Conservation (phyloP, 2,113 vertebrate genomes). For the Sula dactylatra region DNA sequence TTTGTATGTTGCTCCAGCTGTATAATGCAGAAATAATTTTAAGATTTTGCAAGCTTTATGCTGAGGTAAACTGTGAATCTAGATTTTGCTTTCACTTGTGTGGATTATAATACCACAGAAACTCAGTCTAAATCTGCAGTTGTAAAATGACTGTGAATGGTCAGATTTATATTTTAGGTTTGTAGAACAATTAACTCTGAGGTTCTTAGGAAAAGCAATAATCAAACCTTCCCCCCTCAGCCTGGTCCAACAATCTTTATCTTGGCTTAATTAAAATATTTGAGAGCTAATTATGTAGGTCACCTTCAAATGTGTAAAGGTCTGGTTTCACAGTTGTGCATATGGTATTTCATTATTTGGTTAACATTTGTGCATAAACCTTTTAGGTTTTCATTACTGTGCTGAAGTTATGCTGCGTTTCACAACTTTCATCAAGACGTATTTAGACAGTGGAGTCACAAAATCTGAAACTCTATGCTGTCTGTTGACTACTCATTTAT, state of each 20-base stretch:
- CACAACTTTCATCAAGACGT: background rate
- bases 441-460: background rate
- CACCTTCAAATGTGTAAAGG: background rate
- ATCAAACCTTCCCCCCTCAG: background rate
- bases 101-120: background rate
- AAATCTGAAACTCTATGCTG: background rate
- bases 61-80: background rate
- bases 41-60: conserved; percentile 1
- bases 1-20: background rate
- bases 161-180: background rate
- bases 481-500: background rate
- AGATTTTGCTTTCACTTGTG: background rate
- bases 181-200: background rate
- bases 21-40: conserved; percentile 16
- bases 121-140: background rate
- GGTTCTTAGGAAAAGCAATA: background rate
- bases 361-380: background rate
- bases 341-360: background rate
- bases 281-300: background rate
- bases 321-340: background rate
- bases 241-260: background rate
- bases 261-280: background rate
- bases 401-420: background rate
- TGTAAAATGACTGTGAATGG: background rate
- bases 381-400: background rate